Evolutionary conservation across 2,888 invertebrate genomes (phyloP).

Genomic region (Crioceris asparagi): DNA sequence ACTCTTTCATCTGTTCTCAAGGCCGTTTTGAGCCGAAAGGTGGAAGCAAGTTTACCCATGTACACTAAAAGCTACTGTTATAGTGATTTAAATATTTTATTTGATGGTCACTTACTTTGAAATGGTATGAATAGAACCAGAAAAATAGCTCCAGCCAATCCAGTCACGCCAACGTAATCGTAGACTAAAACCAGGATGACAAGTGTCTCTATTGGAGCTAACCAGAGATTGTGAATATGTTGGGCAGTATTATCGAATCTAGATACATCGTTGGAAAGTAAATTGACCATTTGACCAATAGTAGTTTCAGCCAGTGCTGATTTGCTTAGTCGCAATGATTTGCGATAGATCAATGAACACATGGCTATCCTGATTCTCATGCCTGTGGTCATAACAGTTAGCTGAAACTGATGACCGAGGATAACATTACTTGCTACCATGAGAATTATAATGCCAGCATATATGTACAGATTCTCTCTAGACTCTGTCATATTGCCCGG

Average conservation of each 20-base stretch:
- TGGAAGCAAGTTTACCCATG: constrained; percentile 62
- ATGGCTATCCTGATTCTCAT: constrained; percentile 57
- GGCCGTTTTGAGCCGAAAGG: constrained; percentile 63
- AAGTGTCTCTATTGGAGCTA: constrained; percentile 44
- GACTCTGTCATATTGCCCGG: constrained; percentile 34
- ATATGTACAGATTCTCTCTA: constrained; percentile 56
- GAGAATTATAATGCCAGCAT: constrained; percentile 60
- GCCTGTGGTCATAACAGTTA: constrained; percentile 71
- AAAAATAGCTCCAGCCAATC: constrained; percentile 34
- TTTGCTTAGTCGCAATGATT: constrained; percentile 51
- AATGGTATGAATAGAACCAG: constrained; percentile 30
- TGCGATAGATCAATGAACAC: constrained; percentile 31
- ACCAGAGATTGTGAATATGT: constrained; percentile 15
- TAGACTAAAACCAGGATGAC: constrained; percentile 45
- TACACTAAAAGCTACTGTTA: constrained; percentile 28
- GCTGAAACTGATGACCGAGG: constrained; percentile 63
- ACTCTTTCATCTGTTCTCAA: constrained; percentile 74
- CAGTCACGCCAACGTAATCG: constrained; percentile 32
- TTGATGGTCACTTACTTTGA: constrained; percentile 47
- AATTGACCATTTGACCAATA: constrained; percentile 46
- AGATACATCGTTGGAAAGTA: constrained; percentile 75
- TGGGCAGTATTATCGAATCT: constrained; percentile 53
- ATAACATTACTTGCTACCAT: constrained; percentile 62
- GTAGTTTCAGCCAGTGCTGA: constrained; percentile 54
- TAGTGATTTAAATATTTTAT: constrained; percentile 46